phyloP scores from a whole-genome alignment of 2,113 vertebrate genomes.

The Ptilorrhoa leucosticta region DNA sequence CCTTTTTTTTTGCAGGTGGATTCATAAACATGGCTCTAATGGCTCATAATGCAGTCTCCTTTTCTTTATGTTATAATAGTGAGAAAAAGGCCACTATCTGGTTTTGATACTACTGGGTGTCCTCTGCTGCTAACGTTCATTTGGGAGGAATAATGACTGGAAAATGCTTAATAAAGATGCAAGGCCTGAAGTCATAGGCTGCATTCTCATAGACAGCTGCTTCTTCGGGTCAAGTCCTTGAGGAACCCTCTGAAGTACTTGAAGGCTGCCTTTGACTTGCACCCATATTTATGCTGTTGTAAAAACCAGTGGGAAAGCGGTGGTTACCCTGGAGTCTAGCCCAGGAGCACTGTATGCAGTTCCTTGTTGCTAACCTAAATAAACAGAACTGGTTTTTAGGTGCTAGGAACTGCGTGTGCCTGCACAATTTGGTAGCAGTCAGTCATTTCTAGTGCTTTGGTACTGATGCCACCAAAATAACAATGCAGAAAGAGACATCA shows the following conservation, averaged over 20 bases:
- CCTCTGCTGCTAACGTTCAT: rapidly evolving
- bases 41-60: neutral
- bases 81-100: neutral
- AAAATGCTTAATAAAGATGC: neutral
- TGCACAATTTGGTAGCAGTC: neutral
- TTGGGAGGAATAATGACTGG: neutral
- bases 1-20: neutral
- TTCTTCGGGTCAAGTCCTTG: neutral
- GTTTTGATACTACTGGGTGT: neutral
- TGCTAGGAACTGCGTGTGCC: neutral
- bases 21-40: neutral
- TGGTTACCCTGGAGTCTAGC: neutral
- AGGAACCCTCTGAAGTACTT: neutral
- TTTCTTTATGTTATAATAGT: neutral
- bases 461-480: neutral
- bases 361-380: neutral
- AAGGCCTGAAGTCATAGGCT: neutral
- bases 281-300: neutral
- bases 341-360: neutral
- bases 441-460: neutral
- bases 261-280: neutral
- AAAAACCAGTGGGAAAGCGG: neutral
- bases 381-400: neutral
- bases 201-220: neutral
- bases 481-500: neutral